Evolutionary conservation across 37 sponge, comb jelly and placozoan genomes (phyloP).

Genomic region (Axinella damicornis): DNA sequence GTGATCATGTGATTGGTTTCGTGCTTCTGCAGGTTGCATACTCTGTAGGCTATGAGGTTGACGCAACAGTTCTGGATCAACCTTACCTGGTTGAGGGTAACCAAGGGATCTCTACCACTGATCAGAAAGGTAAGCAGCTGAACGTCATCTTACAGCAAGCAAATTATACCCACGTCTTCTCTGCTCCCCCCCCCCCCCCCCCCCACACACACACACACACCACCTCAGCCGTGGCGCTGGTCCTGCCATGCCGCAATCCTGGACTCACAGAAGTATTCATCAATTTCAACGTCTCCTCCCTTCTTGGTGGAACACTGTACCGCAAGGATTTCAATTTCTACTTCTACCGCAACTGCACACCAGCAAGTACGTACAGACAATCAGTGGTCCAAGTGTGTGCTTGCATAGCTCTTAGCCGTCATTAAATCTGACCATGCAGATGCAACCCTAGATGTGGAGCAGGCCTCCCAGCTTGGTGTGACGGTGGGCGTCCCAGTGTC

Average conservation of each 20-base stretch:
- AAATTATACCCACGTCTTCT: no score
- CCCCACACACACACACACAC: no score
- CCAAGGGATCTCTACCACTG: no score
- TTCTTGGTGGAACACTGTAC: conserved; percentile 24
- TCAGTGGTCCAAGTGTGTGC: neutral
- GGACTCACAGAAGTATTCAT: conserved; percentile 1
- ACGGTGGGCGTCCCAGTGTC: neutral
- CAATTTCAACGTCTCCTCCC: conserved; percentile 2
- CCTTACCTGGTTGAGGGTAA: no score
- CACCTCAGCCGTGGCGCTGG: neutral
- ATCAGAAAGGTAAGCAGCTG: no score
- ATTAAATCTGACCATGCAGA: neutral
- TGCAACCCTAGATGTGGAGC: neutral
- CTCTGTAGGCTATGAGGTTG: no score
- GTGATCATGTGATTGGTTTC: no score
- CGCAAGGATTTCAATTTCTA: neutral
- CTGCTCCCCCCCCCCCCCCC: no score
- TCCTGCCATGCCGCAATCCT: conserved; percentile 7
- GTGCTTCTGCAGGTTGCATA: no score
- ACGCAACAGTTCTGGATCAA: no score
- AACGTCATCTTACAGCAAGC: no score
- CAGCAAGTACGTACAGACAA: neutral
- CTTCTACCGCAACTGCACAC: conserved; percentile 38
- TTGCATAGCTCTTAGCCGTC: neutral
- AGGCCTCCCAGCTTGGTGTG: neutral